These are phyloP conservation scores for Apotomis turbidana DNA, from an alignment of 2,888 invertebrate species.

Conservation along the genomic window DNA sequence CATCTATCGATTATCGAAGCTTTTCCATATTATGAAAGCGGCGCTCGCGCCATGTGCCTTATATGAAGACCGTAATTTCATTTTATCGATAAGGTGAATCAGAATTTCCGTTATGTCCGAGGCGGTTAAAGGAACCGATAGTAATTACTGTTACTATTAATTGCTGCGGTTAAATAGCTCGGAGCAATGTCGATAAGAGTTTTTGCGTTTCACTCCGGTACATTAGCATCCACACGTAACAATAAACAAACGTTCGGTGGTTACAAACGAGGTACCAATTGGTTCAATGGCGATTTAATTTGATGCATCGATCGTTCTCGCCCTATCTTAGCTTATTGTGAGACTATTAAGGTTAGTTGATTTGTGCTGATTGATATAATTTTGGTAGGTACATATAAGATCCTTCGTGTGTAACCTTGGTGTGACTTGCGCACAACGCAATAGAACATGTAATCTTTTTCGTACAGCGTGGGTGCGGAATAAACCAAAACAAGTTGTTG, in stretches of 20 bases:
- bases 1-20: slow-evolving; percentile 30
- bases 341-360: slow-evolving; percentile 41
- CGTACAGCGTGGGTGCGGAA: slow-evolving; percentile 16
- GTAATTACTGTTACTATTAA: slow-evolving; percentile 45
- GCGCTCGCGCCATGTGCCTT: slow-evolving; percentile 18
- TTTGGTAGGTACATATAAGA: not conserved
- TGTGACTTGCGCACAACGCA: not conserved
- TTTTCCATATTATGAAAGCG: slow-evolving; percentile 22
- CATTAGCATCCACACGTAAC: slow-evolving; percentile 46
- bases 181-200: slow-evolving; percentile 41
- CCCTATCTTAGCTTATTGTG: slow-evolving; percentile 46
- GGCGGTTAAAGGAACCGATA: slow-evolving; percentile 42
- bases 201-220: slow-evolving; percentile 46
- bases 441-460: not conserved
- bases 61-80: slow-evolving; percentile 33
- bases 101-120: slow-evolving; percentile 45
- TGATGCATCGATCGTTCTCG: slow-evolving; percentile 60
- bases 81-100: slow-evolving; percentile 41
- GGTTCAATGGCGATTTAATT: slow-evolving; percentile 70
- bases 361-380: slow-evolving; percentile 35
- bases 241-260: slow-evolving; percentile 45
- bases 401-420: slow-evolving; percentile 11
- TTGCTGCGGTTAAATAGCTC: slow-evolving; percentile 42
- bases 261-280: slow-evolving; percentile 59
- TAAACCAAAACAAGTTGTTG: slow-evolving; percentile 4